Evolutionary conservation across 2,113 vertebrate genomes (phyloP).

Genomic region (Turdus rufiventris): DNA sequence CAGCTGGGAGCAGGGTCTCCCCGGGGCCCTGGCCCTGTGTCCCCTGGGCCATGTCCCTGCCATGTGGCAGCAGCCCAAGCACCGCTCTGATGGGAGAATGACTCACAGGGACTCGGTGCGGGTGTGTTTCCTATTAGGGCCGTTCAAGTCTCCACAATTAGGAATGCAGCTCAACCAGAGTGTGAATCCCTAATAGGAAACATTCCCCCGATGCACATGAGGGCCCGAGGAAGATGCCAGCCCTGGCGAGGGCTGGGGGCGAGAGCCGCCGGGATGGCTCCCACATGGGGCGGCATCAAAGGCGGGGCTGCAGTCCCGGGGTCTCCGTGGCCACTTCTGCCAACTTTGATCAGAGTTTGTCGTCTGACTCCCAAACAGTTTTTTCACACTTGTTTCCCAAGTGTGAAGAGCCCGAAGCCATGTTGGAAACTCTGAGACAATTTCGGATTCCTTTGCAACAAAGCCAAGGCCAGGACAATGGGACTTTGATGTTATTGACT

Average conservation of each 20-base stretch:
- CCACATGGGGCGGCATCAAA: conserved; percentile 62
- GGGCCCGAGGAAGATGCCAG: conserved; percentile 53
- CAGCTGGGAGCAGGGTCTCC: background rate
- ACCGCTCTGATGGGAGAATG: background rate
- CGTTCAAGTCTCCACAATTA: conserved; percentile 62
- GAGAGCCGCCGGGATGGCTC: conserved; percentile 37
- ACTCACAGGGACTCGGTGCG: conserved; percentile 17
- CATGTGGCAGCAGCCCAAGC: background rate
- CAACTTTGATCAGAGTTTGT: conserved; percentile 60
- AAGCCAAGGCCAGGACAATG: conserved; percentile 61
- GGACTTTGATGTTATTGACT: conserved; percentile 65
- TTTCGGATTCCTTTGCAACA: conserved; percentile 57
- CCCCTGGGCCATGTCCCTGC: background rate
- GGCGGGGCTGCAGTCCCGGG: background rate
- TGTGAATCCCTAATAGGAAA: conserved; percentile 71
- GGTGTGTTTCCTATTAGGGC: conserved; percentile 68
- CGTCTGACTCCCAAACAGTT: conserved; percentile 19
- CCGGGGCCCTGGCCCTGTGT: fast-evolving
- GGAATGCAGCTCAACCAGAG: conserved; percentile 66
- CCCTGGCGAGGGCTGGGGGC: conserved; percentile 4
- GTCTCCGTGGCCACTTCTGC: conserved; percentile 47
- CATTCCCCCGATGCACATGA: conserved; percentile 31
- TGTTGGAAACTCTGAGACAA: conserved; percentile 57
- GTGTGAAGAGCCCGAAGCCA: conserved; percentile 46
- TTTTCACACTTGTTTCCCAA: conserved; percentile 60